Base-by-base conservation (phyloP, 2,888 invertebrate species). In the Drosophila neonasuta region DNA sequence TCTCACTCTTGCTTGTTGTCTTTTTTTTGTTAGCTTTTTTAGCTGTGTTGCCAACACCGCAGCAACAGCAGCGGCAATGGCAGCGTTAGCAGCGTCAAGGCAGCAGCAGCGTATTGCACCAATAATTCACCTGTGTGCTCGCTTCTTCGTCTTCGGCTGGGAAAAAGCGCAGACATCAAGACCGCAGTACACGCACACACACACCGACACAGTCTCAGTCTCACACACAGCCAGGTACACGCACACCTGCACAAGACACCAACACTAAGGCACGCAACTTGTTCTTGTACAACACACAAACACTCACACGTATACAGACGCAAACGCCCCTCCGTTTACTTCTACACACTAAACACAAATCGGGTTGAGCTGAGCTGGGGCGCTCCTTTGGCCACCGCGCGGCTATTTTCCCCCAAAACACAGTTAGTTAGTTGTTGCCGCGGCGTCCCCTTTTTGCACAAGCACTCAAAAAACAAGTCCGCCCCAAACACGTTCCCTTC, bases 71-170 rank as follows among this genome's bases (percentile, higher is more conserved):
- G 36, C 52, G 49, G 51, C 51, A 49, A n/a, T 24, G 24, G 29
- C 20, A 44, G 44, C 17, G 6, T 15, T 44, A 24, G 51, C 13
- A 32, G 51, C 52, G 57, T 39, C 45, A 58, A 54, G 41, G 63
- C 71, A 13, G 17, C 13, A n/a, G 29, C 46, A 71, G 72, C 83
- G 78, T 75, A 74, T 83, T 82, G 82, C 82, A 82, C 76, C 84
- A 79, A 86, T 86, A 86, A 71, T 83, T 82, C 86, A 83, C 86
- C 86, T 82, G 82, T 83, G 81, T 74, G 86, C 74, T 82, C 81
- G 72, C 80, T 71, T 79, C 73, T 73, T 66, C 73, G 73, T 32
- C 29, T 29, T 71, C 77, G 74, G 67, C 82, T 82, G 86, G 86
- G 79, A 76, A 76, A 84, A 78, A 80, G 84, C 81, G 81, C 72